phyloP scores from a whole-genome alignment of 2,113 vertebrate species.

The Cichladusa arquata region DNA sequence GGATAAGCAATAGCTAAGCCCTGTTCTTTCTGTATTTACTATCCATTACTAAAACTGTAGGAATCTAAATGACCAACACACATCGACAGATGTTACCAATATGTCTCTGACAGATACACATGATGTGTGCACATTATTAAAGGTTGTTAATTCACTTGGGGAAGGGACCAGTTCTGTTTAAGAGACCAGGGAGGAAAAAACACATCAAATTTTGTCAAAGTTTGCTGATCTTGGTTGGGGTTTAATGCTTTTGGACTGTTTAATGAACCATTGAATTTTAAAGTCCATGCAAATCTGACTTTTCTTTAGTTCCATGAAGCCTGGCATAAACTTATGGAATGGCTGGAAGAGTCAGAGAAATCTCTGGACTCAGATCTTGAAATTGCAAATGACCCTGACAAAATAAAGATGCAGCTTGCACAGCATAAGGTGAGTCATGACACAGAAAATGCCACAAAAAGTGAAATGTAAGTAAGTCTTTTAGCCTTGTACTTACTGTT shows the following conservation, averaged over 20 bases:
- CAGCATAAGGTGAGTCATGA: constrained; percentile 90
- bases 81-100: neutral
- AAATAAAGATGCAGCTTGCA: constrained; percentile 90
- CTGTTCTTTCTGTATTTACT: neutral
- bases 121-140: neutral
- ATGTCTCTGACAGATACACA: neutral
- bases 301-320: constrained; percentile 89
- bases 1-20: neutral
- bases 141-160: neutral
- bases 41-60: neutral
- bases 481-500: neutral
- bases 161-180: neutral
- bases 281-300: neutral
- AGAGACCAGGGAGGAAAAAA: neutral
- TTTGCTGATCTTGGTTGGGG: neutral
- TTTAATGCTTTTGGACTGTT: neutral
- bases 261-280: neutral
- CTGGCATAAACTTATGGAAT: constrained; percentile 96
- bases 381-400: constrained; percentile 97
- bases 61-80: neutral
- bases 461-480: neutral
- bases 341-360: constrained; percentile 94
- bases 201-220: neutral
- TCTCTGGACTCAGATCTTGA: constrained; percentile 92
- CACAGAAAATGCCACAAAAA: neutral